Evolutionary conservation across 92 coral and sea anemone genomes (phyloP).

Genomic region (Epizoanthus ramosus): DNA sequence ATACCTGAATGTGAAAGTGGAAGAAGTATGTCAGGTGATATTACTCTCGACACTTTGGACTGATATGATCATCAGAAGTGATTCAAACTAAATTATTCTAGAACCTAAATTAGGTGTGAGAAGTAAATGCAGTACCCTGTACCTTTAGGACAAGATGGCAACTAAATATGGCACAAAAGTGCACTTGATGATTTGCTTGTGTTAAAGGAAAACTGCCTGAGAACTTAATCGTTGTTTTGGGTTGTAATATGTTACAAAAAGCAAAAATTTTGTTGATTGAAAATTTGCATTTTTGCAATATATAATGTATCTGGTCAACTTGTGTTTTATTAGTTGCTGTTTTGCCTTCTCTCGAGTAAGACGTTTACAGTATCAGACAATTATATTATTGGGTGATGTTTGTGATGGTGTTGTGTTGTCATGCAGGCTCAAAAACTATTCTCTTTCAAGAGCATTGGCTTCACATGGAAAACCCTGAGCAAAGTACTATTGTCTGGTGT

Average conservation of each 20-base stretch:
- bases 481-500: slow-evolving; percentile 33
- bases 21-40: neutral
- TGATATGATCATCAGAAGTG: too few relatives aligned
- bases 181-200: too few relatives aligned
- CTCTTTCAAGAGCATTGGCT: neutral
- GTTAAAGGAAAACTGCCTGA: too few relatives aligned
- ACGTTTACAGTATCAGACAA: too few relatives aligned
- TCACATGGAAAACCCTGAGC: slow-evolving; percentile 19
- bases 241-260: neutral
- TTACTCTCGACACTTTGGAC: neutral
- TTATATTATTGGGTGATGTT: neutral
- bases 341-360: slow-evolving; percentile 29
- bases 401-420: slow-evolving; percentile 8
- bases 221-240: neutral
- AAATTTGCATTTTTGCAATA: neutral
- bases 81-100: neutral
- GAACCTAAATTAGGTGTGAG: neutral
- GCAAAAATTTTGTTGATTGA: too few relatives aligned
- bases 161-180: neutral
- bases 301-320: neutral
- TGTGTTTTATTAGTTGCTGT: slow-evolving; percentile 23
- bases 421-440: neutral
- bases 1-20: slow-evolving; percentile 31
- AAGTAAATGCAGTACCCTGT: neutral
- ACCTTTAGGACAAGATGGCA: neutral